Conservation (phyloP, 1,140 invertebrate species). For the Caenorhabditis brenneri region DNA sequence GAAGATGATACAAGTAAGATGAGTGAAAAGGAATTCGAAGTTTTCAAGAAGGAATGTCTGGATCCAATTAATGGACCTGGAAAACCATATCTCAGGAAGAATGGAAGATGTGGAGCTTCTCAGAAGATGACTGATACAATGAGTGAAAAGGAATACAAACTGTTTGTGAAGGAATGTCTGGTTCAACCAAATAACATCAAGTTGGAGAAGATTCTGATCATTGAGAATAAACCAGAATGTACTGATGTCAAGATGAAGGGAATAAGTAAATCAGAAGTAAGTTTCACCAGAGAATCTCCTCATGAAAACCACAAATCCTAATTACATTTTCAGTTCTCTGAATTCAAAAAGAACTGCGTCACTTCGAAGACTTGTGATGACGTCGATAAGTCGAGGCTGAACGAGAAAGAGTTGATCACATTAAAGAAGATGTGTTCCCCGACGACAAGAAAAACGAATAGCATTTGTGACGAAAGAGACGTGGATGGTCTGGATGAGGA, state of each 20-base stretch:
- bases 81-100: background rate
- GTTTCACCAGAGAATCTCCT: background rate
- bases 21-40: background rate
- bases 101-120: constrained; percentile 4
- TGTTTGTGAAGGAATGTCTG: background rate
- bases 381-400: background rate
- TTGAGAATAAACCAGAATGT: background rate
- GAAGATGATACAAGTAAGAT: background rate
- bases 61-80: background rate
- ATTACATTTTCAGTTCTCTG: background rate
- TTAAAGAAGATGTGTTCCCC: constrained; percentile 1
- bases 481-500: background rate
- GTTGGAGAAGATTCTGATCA: constrained; percentile 3
- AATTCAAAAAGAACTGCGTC: background rate
- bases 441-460: background rate
- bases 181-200: background rate
- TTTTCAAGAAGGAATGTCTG: background rate
- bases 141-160: constrained; percentile 1
- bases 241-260: background rate
- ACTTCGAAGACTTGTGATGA: background rate
- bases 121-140: background rate
- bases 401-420: background rate
- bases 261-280: background rate
- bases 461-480: background rate
- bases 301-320: background rate